Base-by-base conservation (phyloP, 2,113 vertebrate species). In the Phoenicopterus ruber region DNA sequence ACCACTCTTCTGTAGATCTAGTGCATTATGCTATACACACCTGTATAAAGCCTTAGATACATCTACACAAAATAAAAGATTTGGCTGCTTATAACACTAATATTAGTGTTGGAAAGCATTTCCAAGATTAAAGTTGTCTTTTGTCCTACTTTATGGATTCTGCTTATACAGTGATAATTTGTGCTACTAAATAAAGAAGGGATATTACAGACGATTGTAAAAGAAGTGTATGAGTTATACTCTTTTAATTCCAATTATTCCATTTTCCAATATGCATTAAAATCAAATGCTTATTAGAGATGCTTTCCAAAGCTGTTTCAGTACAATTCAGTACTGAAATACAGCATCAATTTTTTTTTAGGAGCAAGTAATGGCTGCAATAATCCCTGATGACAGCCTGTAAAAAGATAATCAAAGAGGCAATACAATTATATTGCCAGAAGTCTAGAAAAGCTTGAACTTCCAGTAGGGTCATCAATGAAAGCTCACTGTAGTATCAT, bases 51-150 rank as follows among this genome's bases (percentile, higher is more conserved):
- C 80, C 90, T 95, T 90, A 93, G 32, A 79, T 86, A 94, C 50
- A 71, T 38, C 77, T 80, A 89, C 63, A 96, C 32, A 88, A 90
- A 90, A 91, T 58, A 86, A 67, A 86, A 97, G 86, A n/a, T 97
- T 96, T 91, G 92, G 93, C 95, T 95, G 88, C 87, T 94, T 86
- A 10, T 81, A 96, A 95, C 74, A 96, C 93, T 52, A 36, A 65
- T 82, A 83, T 72, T 76, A 82, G 91, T 94, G 82, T 67, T 69
- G 61, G 65, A 65, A 67, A 66, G 36, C 42, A 49, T 63, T 63
- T 85, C 40, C 52, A 83, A 49, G 29, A 44, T 38, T 63, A 15
- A 49, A 58, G 46, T 49, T 54, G 38, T 62, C 57, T 72, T 72
- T 74, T 73, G 49, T 63, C 34, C 28, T 85, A 31, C 82, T 63